These are phyloP conservation scores for Mesocricetus auratus DNA, from an alignment of 2,113 vertebrate genomes.

Conservation along the genomic window DNA sequence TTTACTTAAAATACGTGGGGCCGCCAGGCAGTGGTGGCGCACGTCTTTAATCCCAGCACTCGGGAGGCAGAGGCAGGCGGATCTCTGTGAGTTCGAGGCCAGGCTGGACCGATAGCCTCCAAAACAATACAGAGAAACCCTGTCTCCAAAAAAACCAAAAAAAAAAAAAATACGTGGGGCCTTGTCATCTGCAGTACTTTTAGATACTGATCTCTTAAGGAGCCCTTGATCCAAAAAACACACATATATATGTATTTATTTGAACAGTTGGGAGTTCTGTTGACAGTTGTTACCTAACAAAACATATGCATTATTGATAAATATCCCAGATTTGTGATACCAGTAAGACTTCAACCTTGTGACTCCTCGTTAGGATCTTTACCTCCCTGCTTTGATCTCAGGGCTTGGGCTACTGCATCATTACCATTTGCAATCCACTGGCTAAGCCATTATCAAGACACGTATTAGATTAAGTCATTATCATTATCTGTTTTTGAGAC, in stretches of 20 bases:
- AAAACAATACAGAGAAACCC: too few species aligned
- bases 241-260: background rate
- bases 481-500: background rate
- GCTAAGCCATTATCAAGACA: background rate
- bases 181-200: background rate
- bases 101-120: too few species aligned
- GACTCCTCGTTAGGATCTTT: background rate
- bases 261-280: background rate
- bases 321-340: background rate
- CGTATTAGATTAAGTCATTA: background rate
- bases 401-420: background rate
- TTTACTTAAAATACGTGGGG: background rate
- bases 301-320: constrained; percentile 29
- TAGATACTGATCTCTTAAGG: background rate
- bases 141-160: too few species aligned
- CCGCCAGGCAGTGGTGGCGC: too few species aligned
- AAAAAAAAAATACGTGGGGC: background rate
- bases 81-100: too few species aligned
- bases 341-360: background rate
- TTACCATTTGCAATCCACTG: background rate
- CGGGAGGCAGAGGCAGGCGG: too few species aligned
- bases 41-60: too few species aligned
- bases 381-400: background rate
- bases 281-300: constrained; percentile 31
- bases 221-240: constrained; percentile 18